Evolutionary conservation across 2,888 invertebrate species (phyloP).

Genomic region (Philhelius pedissequus): DNA sequence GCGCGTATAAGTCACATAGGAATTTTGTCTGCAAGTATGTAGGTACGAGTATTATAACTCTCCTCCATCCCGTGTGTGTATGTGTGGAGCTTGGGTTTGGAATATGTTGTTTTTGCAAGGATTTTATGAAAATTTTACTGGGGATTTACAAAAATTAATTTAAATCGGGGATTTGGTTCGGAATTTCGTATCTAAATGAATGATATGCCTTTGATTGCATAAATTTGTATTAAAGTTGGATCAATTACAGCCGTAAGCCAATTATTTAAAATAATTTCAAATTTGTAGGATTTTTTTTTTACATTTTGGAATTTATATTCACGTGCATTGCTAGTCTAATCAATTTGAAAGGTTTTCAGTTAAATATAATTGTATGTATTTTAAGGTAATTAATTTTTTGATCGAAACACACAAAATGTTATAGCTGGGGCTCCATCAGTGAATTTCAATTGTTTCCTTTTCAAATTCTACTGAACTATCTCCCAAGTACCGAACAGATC

Average conservation of each 20-base stretch:
- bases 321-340: too few relatives aligned
- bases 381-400: too few relatives aligned
- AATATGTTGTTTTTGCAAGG: constrained; percentile 28
- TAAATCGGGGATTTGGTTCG: constrained; percentile 55
- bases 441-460: too few relatives aligned
- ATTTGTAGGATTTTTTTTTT: background rate
- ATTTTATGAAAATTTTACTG: constrained; percentile 52
- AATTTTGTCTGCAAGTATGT: background rate
- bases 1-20: constrained; percentile 18
- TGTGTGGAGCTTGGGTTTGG: constrained; percentile 16
- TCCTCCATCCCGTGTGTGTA: background rate
- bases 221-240: constrained; percentile 25
- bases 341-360: too few relatives aligned
- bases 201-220: constrained; percentile 49
- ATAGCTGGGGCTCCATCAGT: too few relatives aligned
- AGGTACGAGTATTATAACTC: background rate
- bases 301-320: too few relatives aligned
- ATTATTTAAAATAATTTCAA: background rate
- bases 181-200: constrained; percentile 36
- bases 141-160: constrained; percentile 66
- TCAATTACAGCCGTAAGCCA: background rate
- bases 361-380: too few relatives aligned
- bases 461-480: too few relatives aligned
- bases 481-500: too few relatives aligned
- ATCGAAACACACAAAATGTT: too few relatives aligned